Conservation (phyloP, 2,113 vertebrate genomes). For the Pheucticus melanocephalus region DNA sequence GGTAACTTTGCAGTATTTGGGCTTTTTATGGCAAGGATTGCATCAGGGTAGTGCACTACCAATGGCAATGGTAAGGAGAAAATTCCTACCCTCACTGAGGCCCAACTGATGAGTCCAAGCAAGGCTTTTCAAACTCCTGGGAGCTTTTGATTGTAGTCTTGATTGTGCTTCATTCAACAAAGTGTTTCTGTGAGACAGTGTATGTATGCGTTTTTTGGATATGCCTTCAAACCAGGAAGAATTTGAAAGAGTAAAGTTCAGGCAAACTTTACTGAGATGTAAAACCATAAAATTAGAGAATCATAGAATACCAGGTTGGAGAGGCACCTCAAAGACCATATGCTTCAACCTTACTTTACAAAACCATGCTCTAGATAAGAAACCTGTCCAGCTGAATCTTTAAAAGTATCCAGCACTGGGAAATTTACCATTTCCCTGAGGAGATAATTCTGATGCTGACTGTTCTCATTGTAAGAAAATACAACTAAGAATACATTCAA, state of each 20-base stretch:
- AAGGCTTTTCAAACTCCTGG: neutral
- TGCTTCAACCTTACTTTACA: neutral
- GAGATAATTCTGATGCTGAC: neutral
- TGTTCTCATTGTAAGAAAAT: neutral
- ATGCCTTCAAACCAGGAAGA: neutral
- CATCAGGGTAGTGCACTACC: rapidly evolving
- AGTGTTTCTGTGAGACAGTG: neutral
- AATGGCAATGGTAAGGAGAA: neutral
- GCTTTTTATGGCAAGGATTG: neutral
- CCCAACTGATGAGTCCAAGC: neutral
- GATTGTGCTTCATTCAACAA: neutral
- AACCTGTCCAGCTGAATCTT: neutral
- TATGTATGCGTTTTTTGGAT: neutral
- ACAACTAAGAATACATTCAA: neutral
- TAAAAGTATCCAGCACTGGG: neutral
- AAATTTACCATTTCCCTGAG: neutral
- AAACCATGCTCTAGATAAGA: neutral
- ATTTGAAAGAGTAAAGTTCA: neutral
- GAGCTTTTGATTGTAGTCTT: neutral
- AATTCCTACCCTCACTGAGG: neutral
- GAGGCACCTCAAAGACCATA: neutral
- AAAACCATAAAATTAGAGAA: neutral
- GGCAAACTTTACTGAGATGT: neutral
- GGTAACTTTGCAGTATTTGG: neutral
- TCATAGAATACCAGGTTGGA: neutral